Conservation (phyloP, 2,113 vertebrate species). For the Grantiella picta region DNA sequence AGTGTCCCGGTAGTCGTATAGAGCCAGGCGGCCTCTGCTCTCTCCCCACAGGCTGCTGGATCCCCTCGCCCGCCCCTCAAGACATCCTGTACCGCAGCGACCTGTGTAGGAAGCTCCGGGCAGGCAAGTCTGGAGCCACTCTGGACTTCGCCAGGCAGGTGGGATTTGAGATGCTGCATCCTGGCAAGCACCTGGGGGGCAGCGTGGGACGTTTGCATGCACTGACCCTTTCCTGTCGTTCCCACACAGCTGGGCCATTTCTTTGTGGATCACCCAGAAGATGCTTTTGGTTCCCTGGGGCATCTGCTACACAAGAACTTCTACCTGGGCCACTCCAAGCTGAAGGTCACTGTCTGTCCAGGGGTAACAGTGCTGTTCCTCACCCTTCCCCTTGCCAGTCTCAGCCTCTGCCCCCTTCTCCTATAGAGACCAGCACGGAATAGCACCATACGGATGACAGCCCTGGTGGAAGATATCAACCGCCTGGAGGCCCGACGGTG, state of each 20-base stretch:
- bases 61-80: fast-evolving
- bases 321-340: neutral
- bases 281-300: conserved; percentile 13
- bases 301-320: conserved; percentile 28
- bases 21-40: fast-evolving
- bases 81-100: neutral
- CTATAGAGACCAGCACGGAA: neutral
- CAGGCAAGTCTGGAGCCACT: neutral
- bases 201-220: fast-evolving
- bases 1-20: fast-evolving
- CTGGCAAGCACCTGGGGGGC: fast-evolving
- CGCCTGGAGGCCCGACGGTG: conserved; percentile 21
- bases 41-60: neutral
- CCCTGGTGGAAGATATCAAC: neutral
- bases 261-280: conserved; percentile 50
- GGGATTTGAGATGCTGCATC: fast-evolving
- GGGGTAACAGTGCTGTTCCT: fast-evolving
- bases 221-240: neutral
- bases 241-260: neutral
- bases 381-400: neutral
- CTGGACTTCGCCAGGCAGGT: conserved; percentile 42
- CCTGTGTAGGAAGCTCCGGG: neutral
- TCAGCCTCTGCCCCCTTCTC: neutral
- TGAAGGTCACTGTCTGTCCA: neutral
- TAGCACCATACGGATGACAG: conserved; percentile 5